Percentiles rank a stretch among this genome's conserved stretches.
These are phyloP conservation scores for Megastigmus dorsalis DNA, from an alignment of 2,888 invertebrate genomes.

Conservation along the genomic window DNA sequence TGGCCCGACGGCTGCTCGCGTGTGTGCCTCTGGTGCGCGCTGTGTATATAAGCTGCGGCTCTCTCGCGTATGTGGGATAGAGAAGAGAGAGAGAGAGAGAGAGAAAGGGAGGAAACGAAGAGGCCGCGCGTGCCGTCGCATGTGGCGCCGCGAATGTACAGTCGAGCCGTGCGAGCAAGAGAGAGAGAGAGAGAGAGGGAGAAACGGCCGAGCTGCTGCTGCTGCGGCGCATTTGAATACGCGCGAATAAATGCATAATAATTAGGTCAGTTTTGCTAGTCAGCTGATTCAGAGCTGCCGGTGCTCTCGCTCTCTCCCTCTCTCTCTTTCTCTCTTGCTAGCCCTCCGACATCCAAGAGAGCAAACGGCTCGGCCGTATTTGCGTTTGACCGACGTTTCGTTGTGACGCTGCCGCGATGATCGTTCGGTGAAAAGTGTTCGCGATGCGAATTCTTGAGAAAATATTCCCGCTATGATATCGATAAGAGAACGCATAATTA, in stretches of 20 bases:
- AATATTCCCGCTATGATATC: too few relatives aligned
- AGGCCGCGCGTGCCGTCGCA: constrained; percentile 51
- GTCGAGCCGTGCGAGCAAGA: constrained; percentile 32
- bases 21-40: constrained; percentile 46
- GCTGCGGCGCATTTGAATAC: constrained; percentile 72
- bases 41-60: background rate
- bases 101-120: constrained; percentile 17
- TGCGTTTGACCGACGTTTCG: background rate
- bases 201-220: constrained; percentile 62
- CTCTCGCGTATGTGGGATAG: background rate
- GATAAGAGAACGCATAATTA: too few relatives aligned
- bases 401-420: background rate
- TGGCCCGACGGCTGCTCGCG: constrained; percentile 45
- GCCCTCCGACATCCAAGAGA: background rate
- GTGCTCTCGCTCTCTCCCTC: background rate
- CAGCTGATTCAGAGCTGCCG: constrained; percentile 47
- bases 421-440: background rate
- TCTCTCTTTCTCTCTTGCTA: background rate
- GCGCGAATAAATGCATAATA: constrained; percentile 75
- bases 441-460: too few relatives aligned
- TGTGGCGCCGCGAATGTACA: constrained; percentile 49
- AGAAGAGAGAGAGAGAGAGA: background rate
- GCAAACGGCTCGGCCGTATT: background rate
- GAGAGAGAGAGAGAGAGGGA: constrained; percentile 56
- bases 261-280: constrained; percentile 73